Evolutionary conservation across 2,888 invertebrate genomes (phyloP).

Genomic region (Scaptomyza cyrtandrae): DNA sequence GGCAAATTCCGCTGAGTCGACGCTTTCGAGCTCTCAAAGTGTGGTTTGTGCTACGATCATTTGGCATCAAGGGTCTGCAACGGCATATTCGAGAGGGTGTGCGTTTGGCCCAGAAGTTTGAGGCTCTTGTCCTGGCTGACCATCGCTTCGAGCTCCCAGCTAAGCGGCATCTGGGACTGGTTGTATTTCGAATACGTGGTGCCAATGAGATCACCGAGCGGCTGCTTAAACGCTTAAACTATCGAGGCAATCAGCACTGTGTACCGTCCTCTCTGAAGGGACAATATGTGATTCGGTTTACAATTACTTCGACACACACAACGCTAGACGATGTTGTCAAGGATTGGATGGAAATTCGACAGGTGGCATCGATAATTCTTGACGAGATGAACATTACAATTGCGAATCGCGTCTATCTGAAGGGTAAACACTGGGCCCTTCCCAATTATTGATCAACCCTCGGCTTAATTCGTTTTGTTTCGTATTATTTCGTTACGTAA

Average conservation of each 20-base stretch:
- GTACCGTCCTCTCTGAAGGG: constrained; percentile 97
- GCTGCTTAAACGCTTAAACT: constrained; percentile 94
- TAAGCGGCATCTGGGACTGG: constrained; percentile 92
- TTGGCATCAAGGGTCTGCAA: constrained; percentile 95
- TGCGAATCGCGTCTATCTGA: constrained; percentile 88
- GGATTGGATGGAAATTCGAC: constrained; percentile 95
- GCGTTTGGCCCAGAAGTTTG: constrained; percentile 94
- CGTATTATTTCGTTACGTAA: constrained; percentile 2
- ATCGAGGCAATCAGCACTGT: constrained; percentile 94
- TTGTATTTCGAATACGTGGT: constrained; percentile 94
- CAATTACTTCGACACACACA: constrained; percentile 95
- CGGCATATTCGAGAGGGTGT: constrained; percentile 97
- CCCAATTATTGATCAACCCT: constrained; percentile 33
- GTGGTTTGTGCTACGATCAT: constrained; percentile 98
- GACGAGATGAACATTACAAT: constrained; percentile 87
- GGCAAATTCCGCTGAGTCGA: constrained; percentile 98
- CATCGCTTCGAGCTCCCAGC: constrained; percentile 96
- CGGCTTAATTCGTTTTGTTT: constrained; percentile 2
- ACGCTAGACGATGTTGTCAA: constrained; percentile 90
- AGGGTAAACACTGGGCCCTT: constrained; percentile 86
- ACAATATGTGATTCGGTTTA: constrained; percentile 94
- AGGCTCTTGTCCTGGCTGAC: constrained; percentile 93
- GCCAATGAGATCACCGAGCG: constrained; percentile 95
- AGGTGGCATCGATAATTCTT: constrained; percentile 89
- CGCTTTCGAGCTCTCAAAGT: constrained; percentile 96